A percentile compares a stretch with the other conserved stretches of the same genome.
phyloP scores from a whole-genome alignment of 2,797 vertebrate genomes.

The Holocentrus rufus region DNA sequence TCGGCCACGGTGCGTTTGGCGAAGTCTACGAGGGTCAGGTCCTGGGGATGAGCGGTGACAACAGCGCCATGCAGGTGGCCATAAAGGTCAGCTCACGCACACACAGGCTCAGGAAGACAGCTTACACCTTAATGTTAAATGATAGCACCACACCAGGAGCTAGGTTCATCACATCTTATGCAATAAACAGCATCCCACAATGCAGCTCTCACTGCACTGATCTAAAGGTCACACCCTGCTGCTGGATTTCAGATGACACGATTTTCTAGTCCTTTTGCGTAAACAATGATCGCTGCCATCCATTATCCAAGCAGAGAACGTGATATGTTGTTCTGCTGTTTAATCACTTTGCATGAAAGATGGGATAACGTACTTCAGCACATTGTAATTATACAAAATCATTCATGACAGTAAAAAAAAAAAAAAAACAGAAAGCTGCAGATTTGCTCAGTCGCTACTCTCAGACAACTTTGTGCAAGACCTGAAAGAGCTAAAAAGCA shows the following conservation, averaged over 20 bases:
- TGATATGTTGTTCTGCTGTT: background rate
- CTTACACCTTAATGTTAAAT: conserved; percentile 24
- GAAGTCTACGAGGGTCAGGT: conserved; percentile 93
- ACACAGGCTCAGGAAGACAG: conserved; percentile 3
- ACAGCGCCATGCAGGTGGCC: conserved; percentile 88
- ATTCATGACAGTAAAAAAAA: conserved; percentile 2
- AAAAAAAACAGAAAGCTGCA: background rate
- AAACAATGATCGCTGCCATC: background rate
- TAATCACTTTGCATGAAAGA: background rate
- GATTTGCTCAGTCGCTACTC: background rate
- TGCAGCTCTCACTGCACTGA: background rate
- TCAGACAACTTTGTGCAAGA: background rate
- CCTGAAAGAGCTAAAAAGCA: background rate
- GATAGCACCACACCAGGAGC: background rate
- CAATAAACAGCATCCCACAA: conserved; percentile 11
- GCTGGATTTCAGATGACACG: conserved; percentile 8
- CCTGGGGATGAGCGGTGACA: conserved; percentile 87
- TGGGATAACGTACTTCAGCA: background rate
- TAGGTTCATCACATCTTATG: conserved; percentile 30
- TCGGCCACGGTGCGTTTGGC: conserved; percentile 92
- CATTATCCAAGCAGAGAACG: background rate
- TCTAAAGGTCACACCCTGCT: conserved; percentile 37
- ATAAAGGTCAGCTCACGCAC: conserved; percentile 87
- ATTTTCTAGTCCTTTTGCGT: background rate
- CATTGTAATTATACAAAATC: background rate